These are phyloP conservation scores for Mnemiopsis leidyi DNA, from an alignment of 37 sponge, comb jelly and placozoan species.

Conservation along the genomic window DNA sequence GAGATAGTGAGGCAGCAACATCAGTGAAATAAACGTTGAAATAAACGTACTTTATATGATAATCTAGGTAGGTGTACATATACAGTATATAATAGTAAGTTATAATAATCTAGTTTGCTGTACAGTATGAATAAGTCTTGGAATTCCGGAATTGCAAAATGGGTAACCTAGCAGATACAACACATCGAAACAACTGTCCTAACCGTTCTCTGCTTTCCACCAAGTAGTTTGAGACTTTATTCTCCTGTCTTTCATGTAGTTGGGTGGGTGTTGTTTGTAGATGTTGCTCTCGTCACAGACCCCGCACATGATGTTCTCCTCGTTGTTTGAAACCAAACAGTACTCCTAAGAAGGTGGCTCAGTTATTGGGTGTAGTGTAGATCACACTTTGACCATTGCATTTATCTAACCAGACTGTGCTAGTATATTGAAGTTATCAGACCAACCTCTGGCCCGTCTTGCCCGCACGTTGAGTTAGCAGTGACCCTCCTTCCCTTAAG, in stretches of 20 bases:
- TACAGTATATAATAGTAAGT: too few species aligned
- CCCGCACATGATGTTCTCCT: not conserved
- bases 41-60: too few species aligned
- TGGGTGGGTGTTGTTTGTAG: not conserved
- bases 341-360: not conserved
- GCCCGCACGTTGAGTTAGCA: constrained; percentile 21
- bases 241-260: constrained; percentile 30
- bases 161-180: too few species aligned
- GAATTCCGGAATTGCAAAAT: too few species aligned
- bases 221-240: not conserved
- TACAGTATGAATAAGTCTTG: too few species aligned
- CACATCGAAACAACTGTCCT: too few species aligned
- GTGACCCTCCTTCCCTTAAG: not conserved
- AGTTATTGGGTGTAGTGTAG: not conserved
- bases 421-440: not conserved
- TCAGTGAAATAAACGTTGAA: too few species aligned
- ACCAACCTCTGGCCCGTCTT: constrained; percentile 13
- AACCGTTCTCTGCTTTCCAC: constrained; percentile 50
- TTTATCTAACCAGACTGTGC: not conserved
- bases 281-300: not conserved
- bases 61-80: too few species aligned
- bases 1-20: too few species aligned
- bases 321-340: not conserved
- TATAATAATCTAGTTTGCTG: too few species aligned
- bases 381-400: not conserved